Evolutionary conservation across 2,888 invertebrate species (phyloP).

Genomic region (Torymus texanus): DNA sequence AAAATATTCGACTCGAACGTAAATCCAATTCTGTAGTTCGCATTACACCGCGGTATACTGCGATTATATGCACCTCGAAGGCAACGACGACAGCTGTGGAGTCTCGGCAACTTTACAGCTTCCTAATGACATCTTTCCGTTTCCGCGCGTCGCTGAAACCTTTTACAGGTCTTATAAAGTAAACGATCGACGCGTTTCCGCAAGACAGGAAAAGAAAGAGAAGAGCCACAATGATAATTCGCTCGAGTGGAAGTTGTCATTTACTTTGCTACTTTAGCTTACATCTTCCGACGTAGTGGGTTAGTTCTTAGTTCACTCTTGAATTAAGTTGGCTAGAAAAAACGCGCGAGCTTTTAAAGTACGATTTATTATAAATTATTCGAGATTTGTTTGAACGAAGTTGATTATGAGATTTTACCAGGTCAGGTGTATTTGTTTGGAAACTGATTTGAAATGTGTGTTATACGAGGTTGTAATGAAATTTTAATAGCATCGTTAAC

Average conservation of each 20-base stretch:
- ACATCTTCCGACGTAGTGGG: too few relatives aligned
- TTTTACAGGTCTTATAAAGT: constrained; percentile 41
- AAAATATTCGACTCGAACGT: not conserved
- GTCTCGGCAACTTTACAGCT: constrained; percentile 15
- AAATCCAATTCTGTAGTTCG: constrained; percentile 25
- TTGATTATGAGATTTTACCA: too few relatives aligned
- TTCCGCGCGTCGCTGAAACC: not conserved
- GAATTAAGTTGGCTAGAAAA: too few relatives aligned
- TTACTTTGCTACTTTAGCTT: constrained; percentile 1
- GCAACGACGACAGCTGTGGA: not conserved
- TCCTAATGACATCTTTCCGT: constrained; percentile 39
- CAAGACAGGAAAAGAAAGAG: not conserved
- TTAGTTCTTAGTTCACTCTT: too few relatives aligned
- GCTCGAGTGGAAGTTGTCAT: constrained; percentile 26
- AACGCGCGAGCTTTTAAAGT: too few relatives aligned
- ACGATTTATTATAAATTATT: too few relatives aligned
- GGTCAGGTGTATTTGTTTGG: too few relatives aligned
- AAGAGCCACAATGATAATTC: constrained; percentile 20
- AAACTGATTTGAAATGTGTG: too few relatives aligned
- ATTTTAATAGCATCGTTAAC: too few relatives aligned
- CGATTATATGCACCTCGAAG: too few relatives aligned
- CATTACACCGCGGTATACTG: not conserved
- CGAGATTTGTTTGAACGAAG: too few relatives aligned
- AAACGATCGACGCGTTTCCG: constrained; percentile 2
- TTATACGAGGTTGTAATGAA: too few relatives aligned